Evolutionary conservation across 1,140 invertebrate genomes (phyloP).

Genomic region (Pseudomyrmex pallidus): DNA sequence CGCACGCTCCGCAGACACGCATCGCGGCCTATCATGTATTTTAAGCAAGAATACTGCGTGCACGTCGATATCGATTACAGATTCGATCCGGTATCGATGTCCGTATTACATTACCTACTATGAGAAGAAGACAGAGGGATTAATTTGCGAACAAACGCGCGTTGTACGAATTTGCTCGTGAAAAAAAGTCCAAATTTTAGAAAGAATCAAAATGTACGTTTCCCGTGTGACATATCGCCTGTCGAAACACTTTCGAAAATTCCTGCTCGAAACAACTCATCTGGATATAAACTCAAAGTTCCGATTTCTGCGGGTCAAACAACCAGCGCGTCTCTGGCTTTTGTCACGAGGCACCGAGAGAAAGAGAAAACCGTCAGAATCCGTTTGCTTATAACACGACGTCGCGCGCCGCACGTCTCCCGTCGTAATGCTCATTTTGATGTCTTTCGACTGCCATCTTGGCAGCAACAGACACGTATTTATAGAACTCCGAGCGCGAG

Average conservation of each 20-base stretch:
- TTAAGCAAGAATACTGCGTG: slow-evolving; percentile 34
- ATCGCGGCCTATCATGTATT: slow-evolving; percentile 38
- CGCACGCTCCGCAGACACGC: not conserved
- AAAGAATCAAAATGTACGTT: not conserved
- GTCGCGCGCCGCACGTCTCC: slow-evolving; percentile 33
- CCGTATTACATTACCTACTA: slow-evolving; percentile 59
- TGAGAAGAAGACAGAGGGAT: not conserved
- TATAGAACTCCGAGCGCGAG: slow-evolving; percentile 57
- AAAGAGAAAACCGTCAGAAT: slow-evolving; percentile 3
- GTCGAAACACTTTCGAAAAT: not conserved
- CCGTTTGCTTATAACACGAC: slow-evolving; percentile 25
- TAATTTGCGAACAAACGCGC: slow-evolving; percentile 50
- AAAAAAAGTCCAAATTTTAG: too few relatives aligned
- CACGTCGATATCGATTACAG: slow-evolving; percentile 66
- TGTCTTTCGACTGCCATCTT: slow-evolving; percentile 53
- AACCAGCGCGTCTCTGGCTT: slow-evolving; percentile 9
- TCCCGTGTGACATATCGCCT: not conserved
- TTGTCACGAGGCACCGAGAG: not conserved
- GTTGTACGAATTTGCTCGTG: slow-evolving; percentile 27
- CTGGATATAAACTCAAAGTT: slow-evolving; percentile 2
- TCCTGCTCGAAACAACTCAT: not conserved
- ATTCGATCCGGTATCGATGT: slow-evolving; percentile 67
- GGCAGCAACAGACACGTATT: slow-evolving; percentile 63
- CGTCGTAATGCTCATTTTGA: slow-evolving; percentile 41
- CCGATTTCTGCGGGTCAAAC: slow-evolving; percentile 15